phyloP scores from a whole-genome alignment of 2,888 invertebrate species.

The Zelleria hepariella region DNA sequence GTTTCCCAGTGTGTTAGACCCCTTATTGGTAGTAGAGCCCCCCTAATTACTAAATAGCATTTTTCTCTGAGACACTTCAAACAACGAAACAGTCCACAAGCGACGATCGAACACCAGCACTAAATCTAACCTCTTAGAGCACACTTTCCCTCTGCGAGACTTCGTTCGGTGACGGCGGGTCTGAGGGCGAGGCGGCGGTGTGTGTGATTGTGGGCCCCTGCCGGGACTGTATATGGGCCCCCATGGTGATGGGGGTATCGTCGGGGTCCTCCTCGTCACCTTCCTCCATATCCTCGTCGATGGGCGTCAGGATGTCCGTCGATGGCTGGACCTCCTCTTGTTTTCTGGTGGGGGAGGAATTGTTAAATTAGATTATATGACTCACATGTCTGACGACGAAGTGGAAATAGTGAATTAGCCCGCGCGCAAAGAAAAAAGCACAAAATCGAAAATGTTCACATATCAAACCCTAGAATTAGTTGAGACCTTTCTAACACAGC shows the following conservation, averaged over 20 bases:
- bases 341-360: slow-evolving; percentile 33
- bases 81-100: not conserved
- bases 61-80: no score
- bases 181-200: slow-evolving; percentile 79
- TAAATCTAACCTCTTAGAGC: slow-evolving; percentile 53
- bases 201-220: slow-evolving; percentile 82
- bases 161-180: slow-evolving; percentile 46
- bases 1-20: no score
- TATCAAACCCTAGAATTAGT: no score
- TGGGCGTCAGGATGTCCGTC: slow-evolving; percentile 82
- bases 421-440: no score
- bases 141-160: slow-evolving; percentile 76
- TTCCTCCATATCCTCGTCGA: slow-evolving; percentile 82
- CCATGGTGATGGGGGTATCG: slow-evolving; percentile 79
- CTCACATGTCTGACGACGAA: no score
- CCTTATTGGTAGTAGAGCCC: no score
- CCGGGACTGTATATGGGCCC: slow-evolving; percentile 32
- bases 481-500: no score
- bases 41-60: no score
- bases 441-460: no score
- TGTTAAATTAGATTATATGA: not conserved
- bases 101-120: not conserved
- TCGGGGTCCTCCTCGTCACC: slow-evolving; percentile 81
- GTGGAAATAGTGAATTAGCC: no score
- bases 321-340: slow-evolving; percentile 75